Base-by-base conservation (phyloP, 2,113 vertebrate genomes). In the Chaetodon auriga region DNA sequence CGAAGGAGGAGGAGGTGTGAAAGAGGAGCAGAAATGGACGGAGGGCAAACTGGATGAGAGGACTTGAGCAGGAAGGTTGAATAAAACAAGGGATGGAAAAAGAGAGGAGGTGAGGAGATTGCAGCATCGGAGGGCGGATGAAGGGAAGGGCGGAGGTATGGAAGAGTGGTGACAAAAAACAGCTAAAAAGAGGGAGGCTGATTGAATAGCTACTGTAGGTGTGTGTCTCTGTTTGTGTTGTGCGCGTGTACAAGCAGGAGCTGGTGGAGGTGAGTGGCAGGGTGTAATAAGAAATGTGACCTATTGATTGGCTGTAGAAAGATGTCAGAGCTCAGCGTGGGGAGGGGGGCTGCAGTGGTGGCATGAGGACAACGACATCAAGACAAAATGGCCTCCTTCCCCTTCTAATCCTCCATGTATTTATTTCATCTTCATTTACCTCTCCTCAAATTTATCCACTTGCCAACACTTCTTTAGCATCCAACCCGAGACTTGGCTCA, bases 201-300 rank as follows among this genome's bases (percentile, higher is more conserved):
- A 57, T 75, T 68, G 65, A 78, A 80, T 58, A 30, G 68, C 57
- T 48, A 12, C 51, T 80, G 70, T 81, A 36, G 11, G 62, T 64
- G 76, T 79, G 43, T 45, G 72, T 41, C 41, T 81, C 13, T 88
- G 80, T 84, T 65, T 87, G 68, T 82, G 54, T 82, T 58, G 61
- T 10, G 23, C 13, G 66, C 41, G 72, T 72, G 58, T n/a, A 53
- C n/a, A 9, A 66, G 35, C 8, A 71, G 77, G 66, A 78, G 25
- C 60, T 23, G 65, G 85, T 81, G 75, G 78, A 81, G 83, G 82
- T 86, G 84, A 90, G 88, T 89, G 88, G 46, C 85, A 91, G 72
- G 78, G 88, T 86, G 88, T 87, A 92, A 92, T 89, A 92, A 88
- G 89, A 88, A 93, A 87, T 82, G 55, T 86, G 89, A 92, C 90